Conservation (phyloP, 1,140 invertebrate genomes). For the Carcinoscorpius rotundicauda region DNA sequence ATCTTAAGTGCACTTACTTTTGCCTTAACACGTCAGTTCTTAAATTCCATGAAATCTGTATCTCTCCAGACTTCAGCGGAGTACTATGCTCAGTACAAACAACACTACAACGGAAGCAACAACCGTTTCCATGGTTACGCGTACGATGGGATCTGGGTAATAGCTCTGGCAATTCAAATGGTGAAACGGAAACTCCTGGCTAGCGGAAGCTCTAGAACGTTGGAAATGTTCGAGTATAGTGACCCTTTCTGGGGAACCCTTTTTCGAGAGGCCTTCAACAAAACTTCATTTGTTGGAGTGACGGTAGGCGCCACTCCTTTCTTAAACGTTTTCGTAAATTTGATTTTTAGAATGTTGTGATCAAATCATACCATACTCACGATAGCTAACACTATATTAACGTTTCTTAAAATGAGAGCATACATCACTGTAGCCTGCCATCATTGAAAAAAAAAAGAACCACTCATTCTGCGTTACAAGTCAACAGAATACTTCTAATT, state of each 20-base stretch:
- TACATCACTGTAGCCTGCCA: no score
- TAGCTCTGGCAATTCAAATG: slow-evolving; percentile 77
- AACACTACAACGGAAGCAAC: slow-evolving; percentile 61
- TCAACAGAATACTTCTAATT: no score
- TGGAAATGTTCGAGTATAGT: slow-evolving; percentile 66
- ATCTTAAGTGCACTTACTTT: no score
- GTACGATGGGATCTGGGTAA: slow-evolving; percentile 94
- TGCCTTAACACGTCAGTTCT: no score
- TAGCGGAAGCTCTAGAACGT: slow-evolving; percentile 7
- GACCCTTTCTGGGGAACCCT: slow-evolving; percentile 72
- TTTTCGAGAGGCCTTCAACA: slow-evolving; percentile 72
- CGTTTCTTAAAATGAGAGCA: no score
- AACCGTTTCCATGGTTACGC: slow-evolving; percentile 94
- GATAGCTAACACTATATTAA: no score
- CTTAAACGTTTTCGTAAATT: neutral
- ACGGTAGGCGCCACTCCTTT: slow-evolving; percentile 49
- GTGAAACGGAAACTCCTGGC: slow-evolving; percentile 52
- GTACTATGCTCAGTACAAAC: slow-evolving; percentile 72
- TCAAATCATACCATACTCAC: neutral
- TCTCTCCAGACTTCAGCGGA: slow-evolving; percentile 65
- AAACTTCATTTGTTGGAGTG: slow-evolving; percentile 85
- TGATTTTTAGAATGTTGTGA: slow-evolving; percentile 4
- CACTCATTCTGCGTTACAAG: no score
- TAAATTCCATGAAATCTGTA: no score
- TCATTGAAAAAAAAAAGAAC: no score